Percentiles rank a stretch among this genome's conserved stretches.
phyloP scores from a whole-genome alignment of 2,113 vertebrate species.

The Salvelinus namaycush region DNA sequence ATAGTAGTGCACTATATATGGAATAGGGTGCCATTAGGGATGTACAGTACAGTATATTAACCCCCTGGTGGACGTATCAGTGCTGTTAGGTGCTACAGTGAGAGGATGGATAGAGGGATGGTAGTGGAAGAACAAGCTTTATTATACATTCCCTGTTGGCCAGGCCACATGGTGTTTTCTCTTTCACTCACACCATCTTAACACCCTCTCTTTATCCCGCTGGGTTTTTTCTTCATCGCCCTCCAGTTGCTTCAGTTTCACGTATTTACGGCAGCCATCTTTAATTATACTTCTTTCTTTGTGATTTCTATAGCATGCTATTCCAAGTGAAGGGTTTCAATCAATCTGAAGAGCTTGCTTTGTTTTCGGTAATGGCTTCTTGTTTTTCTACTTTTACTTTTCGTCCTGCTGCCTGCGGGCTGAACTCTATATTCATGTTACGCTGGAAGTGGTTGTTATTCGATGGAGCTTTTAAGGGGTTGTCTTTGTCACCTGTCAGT shows the following conservation, averaged over 20 bases:
- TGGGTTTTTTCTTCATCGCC: not conserved
- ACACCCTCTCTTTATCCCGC: not conserved
- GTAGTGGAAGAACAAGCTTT: not conserved
- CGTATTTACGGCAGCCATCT: not conserved
- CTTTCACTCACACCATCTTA: not conserved
- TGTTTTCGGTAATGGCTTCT: not conserved
- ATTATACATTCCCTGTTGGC: not conserved
- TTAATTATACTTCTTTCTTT: not conserved
- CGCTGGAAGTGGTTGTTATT: not conserved
- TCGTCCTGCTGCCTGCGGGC: not conserved
- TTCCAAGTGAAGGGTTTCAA: not conserved
- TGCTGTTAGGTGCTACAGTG: not conserved
- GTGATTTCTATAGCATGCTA: not conserved
- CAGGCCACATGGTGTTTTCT: not conserved
- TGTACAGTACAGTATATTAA: no score
- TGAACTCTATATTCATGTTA: not conserved
- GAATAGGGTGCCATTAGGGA: not conserved
- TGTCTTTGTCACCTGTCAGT: not conserved
- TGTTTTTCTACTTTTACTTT: not conserved
- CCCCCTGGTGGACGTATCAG: not conserved
- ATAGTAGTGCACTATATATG: no score
- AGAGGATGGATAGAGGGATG: not conserved
- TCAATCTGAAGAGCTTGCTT: not conserved
- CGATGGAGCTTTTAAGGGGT: not conserved
- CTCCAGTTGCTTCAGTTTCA: not conserved